Base-by-base conservation (phyloP, 2,113 vertebrate species). In the Sclerurus mexicanus region DNA sequence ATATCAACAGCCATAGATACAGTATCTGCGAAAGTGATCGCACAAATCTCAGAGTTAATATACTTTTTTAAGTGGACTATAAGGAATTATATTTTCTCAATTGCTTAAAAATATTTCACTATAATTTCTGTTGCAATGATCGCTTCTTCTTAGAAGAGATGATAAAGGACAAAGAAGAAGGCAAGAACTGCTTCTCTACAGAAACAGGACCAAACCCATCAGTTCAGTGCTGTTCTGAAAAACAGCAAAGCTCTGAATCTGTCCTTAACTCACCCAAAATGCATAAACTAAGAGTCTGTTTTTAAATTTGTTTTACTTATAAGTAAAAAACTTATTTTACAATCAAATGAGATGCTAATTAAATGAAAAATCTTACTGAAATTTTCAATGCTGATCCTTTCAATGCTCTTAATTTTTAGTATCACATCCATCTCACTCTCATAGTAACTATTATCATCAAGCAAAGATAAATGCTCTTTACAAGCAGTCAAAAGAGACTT, bases 11-110 rank as follows among this genome's bases (percentile, higher is more conserved):
- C 17, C 53, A 73, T 5, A 90, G 89, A 85, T 79, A 53, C 74
- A 93, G 49, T 93, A 89, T 44, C 59, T 84, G 59, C 69, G n/a
- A 82, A 91, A 91, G 42, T 23, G 46, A 89, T 85, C 49, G 42
- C 46, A 91, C 72, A 77, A 94, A 89, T 86, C 50, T 39, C 76
- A 93, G 39, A 90, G 64, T 81, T 94, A 94, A 88, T 83, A 72
- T 23, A 82, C 50, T 62, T 81, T 55, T 79, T 84, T 80, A 30
- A 89, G 72, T 4, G 4, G 62, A 68, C 77, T 73, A 59, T 33
- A 11, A 40, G 37, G 83, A 89, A 91, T 59, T 67, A 71, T 30
- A 63, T 64, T 72, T 53, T 88, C 84, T 67, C 68, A 49, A 46
- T 46, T 60, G 68, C 37, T 78, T 86, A 52, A 77, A 95, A 95